Percentiles rank a stretch among this genome's conserved stretches.
Evolutionary conservation across 2,888 invertebrate species (phyloP).

Genomic region (Sphaeridia pumilis): DNA sequence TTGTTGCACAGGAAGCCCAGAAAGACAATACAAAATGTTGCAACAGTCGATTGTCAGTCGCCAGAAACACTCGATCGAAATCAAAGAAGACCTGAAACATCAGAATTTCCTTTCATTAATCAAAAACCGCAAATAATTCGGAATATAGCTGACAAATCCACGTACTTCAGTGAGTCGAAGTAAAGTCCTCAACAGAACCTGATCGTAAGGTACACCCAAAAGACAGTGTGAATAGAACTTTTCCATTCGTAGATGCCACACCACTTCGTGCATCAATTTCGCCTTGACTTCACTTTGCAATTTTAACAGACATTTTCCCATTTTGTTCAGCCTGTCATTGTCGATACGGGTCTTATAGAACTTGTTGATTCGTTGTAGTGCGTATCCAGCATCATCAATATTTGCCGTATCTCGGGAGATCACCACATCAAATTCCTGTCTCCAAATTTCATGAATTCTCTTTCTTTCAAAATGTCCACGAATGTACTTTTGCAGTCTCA

Average conservation of each 20-base stretch:
- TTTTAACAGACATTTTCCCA: slow-evolving; percentile 12
- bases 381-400: slow-evolving; percentile 15
- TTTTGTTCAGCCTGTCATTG: slow-evolving; percentile 12
- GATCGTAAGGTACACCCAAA: slow-evolving; percentile 8
- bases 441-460: slow-evolving; percentile 52
- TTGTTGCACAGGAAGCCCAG: too few species aligned
- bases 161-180: slow-evolving; percentile 25
- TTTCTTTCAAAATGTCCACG: slow-evolving; percentile 62
- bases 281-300: slow-evolving; percentile 2
- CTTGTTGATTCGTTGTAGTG: slow-evolving; percentile 22
- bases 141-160: background rate
- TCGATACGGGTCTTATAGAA: slow-evolving; percentile 19
- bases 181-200: slow-evolving; percentile 13
- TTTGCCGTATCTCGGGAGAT: slow-evolving; percentile 1
- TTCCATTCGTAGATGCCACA: slow-evolving; percentile 15
- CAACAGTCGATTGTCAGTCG: background rate
- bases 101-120: too few species aligned
- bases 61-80: background rate
- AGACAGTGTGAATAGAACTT: slow-evolving; percentile 14
- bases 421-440: slow-evolving; percentile 54
- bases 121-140: too few species aligned
- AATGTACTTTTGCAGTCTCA: slow-evolving; percentile 65
- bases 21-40: background rate
- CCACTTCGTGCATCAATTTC: background rate
- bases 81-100: background rate